Evolutionary conservation across 2,797 vertebrate genomes (phyloP), one percentile per base, ranked within the genome.

Genomic region (Neosilurus hyrtlii): DNA sequence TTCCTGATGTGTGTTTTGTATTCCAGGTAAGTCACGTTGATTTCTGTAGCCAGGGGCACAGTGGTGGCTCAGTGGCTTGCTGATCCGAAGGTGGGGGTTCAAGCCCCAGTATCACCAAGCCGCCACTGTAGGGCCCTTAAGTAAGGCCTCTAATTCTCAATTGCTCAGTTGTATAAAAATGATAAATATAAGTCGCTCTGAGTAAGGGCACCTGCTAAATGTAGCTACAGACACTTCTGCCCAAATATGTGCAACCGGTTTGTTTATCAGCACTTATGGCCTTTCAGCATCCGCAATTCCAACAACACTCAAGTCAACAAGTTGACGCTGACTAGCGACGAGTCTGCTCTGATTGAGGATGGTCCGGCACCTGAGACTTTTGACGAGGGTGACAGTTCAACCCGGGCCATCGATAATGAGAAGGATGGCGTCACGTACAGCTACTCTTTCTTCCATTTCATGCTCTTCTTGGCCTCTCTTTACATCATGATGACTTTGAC

Each of bases 401-500:
- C 90, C 88, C 92, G 96, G 43, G 98, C 96, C 9, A 84, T 97
- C 75, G 98, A 99, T 90, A 99, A 99, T 0, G 98, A 99, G 91
- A 95, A 92, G 86, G 97, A 98, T 4, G 97, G 97, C 0, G 97
- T 99, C 85, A 98, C 96, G 20, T 99, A 99, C 89, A 98, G 97
- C 79, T 99, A 99, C 82, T 99, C 97, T 14, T 99, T 99, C 93
- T 99, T 99, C 89, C 98, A 99, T 91, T 99, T 99, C 90, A 99
- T 99, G 97, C 94, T 99, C 79, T 99, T 99, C 91, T 91, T 99
- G 91, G 97, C 97, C 0, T 99, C 98, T 0, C 95, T 99, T 9
- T 99, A 99, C 90, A 99, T 99, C 91, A 99, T 99, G 98, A 99
- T 99, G 98, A 99, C 97, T 0, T 95, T 99, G 70, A 99, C 98